phyloP scores from a whole-genome alignment of 2,113 vertebrate species.

The Myotis brandtii region DNA sequence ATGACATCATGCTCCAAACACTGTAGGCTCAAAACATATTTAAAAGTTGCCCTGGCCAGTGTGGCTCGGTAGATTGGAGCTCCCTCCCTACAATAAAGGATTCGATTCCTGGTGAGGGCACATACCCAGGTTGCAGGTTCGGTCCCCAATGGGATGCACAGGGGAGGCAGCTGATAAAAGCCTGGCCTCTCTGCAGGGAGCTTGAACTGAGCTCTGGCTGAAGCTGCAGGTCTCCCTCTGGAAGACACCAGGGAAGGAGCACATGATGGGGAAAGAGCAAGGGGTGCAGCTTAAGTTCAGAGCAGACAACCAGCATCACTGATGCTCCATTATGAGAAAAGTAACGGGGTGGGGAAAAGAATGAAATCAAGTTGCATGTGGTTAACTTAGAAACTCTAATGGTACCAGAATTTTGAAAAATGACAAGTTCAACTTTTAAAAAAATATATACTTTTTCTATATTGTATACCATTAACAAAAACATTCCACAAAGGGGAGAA shows the following conservation, averaged over 20 bases:
- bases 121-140: too few species aligned
- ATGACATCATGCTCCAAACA: background rate
- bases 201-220: rapidly evolving
- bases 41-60: too few species aligned
- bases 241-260: background rate
- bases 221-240: background rate
- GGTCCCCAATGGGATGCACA: too few species aligned
- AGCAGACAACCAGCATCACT: background rate
- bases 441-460: background rate
- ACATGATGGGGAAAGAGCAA: background rate
- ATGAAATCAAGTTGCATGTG: rapidly evolving
- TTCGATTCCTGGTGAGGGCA: too few species aligned
- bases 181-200: background rate
- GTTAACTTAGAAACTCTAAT: background rate
- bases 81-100: too few species aligned
- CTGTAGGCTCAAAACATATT: background rate
- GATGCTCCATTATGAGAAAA: background rate
- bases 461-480: background rate
- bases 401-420: background rate
- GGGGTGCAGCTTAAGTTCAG: rapidly evolving
- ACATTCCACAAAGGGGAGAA: background rate
- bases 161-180: background rate
- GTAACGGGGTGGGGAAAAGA: background rate
- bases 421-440: background rate
- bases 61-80: too few species aligned